Percentiles rank a stretch among this genome's conserved stretches.
Evolutionary conservation across 2,113 vertebrate genomes (phyloP).

Genomic region (Rhombomys opimus): DNA sequence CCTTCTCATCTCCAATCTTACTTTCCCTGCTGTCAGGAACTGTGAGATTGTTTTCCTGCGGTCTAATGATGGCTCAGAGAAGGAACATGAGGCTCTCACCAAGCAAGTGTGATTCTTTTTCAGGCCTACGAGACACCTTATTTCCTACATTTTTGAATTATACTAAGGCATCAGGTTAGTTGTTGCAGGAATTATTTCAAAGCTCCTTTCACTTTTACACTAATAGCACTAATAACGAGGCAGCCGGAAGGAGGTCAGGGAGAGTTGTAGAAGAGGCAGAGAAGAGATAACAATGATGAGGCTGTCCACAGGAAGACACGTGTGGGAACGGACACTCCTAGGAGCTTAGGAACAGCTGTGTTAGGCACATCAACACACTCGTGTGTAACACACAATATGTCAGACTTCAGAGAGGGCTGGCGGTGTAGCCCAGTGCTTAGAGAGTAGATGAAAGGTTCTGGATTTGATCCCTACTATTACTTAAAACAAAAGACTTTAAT

Average conservation of each 20-base stretch:
- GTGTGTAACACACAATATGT: accelerated
- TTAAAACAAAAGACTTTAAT: background rate
- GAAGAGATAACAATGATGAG: background rate
- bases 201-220: background rate
- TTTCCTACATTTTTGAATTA: background rate
- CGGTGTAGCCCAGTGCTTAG: no score
- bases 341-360: background rate
- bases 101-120: background rate
- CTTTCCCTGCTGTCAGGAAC: background rate
- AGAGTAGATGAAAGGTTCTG: background rate
- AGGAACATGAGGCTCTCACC: background rate
- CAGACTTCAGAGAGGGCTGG: background rate
- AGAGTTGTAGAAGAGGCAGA: background rate
- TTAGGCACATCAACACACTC: background rate
- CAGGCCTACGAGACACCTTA: background rate
- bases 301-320: background rate
- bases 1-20: background rate
- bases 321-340: background rate
- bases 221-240: background rate
- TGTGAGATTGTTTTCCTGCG: background rate
- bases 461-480: background rate
- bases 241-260: background rate
- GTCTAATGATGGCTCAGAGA: background rate
- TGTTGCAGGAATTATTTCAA: background rate
- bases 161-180: background rate